Evolutionary conservation across 2,888 invertebrate genomes (phyloP), one percentile per base, ranked within the genome.

Genomic region (Neoscelio sp.): DNA sequence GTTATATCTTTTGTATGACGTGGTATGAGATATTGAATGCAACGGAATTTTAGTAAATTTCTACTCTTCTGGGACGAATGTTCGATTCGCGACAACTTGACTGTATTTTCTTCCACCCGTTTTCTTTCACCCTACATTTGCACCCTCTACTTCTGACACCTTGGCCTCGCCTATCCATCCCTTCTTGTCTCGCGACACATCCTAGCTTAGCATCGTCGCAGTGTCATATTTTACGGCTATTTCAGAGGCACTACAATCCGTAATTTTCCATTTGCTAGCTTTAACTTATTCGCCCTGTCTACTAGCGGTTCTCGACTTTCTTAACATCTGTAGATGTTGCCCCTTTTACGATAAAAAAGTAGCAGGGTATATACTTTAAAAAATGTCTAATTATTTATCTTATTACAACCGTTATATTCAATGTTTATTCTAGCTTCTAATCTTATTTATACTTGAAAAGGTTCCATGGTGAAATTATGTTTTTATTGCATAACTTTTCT

Each of bases 221-320:
- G 77, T 78, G 77, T 83, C 82, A 77, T 83, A 83, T 83, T 84
- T 85, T 82, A 80, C 78, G 80, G 64, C 77, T 76, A 73, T 80
- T 85, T 76, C 80, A 82, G 73, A 80, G 80, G 78, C 80, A 82
- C 82, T 68, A 80, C 81, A 79, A 82, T 58, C 83, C 73, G 78
- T 84, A 82, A 83, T 77, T 82, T 78, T 78, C 71, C 76, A 80
- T 82, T 83, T 80, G 70, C 77, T 70, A 35, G 42, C 58, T 65
- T 64, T 78, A 80, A 82, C 64, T 82, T 78, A 80, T 75, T 44
- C 50, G 46, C 35, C 48, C 67, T 73, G 28, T 67, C 40, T 28
- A 17, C 40, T 20, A 8, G 8, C 12, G n/a, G 17, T 13, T 42
- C 46, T 23, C 42, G 5, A 35, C 20, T 17, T 28, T 23, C 8